Base-by-base conservation (phyloP, 2,797 vertebrate genomes). In the Dendrocincla tyrannina region DNA sequence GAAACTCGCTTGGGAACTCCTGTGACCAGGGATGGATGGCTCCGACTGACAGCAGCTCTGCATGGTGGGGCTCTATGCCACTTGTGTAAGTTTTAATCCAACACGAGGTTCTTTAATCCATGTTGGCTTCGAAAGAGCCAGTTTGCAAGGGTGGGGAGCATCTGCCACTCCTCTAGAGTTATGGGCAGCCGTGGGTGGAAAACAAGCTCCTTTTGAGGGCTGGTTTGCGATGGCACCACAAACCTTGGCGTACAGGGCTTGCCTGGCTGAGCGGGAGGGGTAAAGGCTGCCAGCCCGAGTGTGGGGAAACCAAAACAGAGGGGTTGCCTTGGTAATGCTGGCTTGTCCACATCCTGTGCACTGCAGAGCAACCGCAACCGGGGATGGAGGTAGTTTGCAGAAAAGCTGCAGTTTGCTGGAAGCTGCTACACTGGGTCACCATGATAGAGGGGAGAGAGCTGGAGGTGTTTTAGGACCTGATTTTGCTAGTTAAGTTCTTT, bases 271-370 rank as follows among this genome's bases (percentile, higher is more conserved):
- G 78, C 66, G 49, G 63, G 66, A 67, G 67, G 23, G 53, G 70
- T 76, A 33, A n/a, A 69, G 63, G 63, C 80, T 94, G 81, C 74
- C 80, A 95, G 89, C 30, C 67, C 32, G 42, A 25, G 63, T 63
- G 32, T 49, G 59, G 86, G 84, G 92, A 89, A 93, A 85, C 44
- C 82, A 93, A 92, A 95, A 86, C 73, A 80, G 23, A 70, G 30
- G 39, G 42, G 95, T 91, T 95, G 94, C 85, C 94, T 79, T 77
- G 76, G 87, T 82, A 77, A 74, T 91, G 81, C 74, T 62, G 83
- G 28, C 89, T 81, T 81, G 72, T 95, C 91, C 91, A 94, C 93
- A 95, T 95, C 96, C 94, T 90, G 92, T n/a, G 35, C 0, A 0
- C 81, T 70, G 66, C 76, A 64, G 52, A 85, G 95, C 49, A 2